A percentile compares a stretch with the other conserved stretches of the same genome.
Evolutionary conservation across 30 jellyfish, hydroid and myxozoan genomes (phyloP).

Genomic region (Aurelia sp.): DNA sequence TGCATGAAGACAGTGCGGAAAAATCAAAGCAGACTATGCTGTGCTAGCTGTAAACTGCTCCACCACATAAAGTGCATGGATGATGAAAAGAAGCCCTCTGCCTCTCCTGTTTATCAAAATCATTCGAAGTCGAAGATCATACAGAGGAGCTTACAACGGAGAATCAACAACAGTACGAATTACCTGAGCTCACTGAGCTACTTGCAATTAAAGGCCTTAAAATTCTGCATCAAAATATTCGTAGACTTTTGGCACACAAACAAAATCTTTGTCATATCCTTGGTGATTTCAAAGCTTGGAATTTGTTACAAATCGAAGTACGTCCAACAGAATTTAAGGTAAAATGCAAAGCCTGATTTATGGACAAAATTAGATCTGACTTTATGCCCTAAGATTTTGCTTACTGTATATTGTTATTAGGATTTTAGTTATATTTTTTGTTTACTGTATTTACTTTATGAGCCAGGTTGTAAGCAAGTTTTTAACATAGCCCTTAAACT

Average conservation of each 20-base stretch:
- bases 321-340: too few species aligned
- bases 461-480: conserved; percentile 13
- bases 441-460: too few species aligned
- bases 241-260: conserved; percentile 47
- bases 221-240: conserved; percentile 60
- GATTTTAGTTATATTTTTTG: too few species aligned
- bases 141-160: conserved; percentile 36
- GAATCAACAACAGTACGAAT: conserved; percentile 30
- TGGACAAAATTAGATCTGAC: too few species aligned
- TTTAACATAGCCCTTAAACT: conserved; percentile 2
- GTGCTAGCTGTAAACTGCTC: conserved; percentile 37
- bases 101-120: conserved; percentile 43
- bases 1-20: conserved; percentile 30
- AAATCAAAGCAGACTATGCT: conserved; percentile 52
- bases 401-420: too few species aligned
- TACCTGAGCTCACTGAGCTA: conserved; percentile 53
- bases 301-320: conserved; percentile 33
- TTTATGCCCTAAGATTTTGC: too few species aligned
- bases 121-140: conserved; percentile 43
- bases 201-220: conserved; percentile 42
- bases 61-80: conserved; percentile 54
- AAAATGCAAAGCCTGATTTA: too few species aligned
- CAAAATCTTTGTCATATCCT: conserved; percentile 35
- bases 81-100: conserved; percentile 46
- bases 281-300: conserved; percentile 41